Evolutionary conservation across 2,888 invertebrate genomes (phyloP), one percentile per base, ranked within the genome.

Genomic region (Phymatocera aterrima): DNA sequence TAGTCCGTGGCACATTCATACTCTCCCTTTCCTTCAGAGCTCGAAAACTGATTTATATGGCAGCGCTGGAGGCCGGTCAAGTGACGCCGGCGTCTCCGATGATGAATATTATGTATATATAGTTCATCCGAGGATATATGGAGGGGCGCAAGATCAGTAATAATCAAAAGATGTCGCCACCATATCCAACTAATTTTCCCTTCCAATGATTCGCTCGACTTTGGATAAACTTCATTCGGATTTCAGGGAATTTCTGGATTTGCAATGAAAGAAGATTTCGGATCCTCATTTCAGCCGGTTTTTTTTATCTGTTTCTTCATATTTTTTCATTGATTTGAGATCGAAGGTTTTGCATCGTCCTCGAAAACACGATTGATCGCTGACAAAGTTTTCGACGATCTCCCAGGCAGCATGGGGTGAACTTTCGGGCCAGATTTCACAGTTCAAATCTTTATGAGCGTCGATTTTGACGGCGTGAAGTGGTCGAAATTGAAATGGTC

Each of bases 1-100:
- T 72, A 86, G 87, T 77, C 51, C 61, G 2, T 34, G 18, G 12
- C 34, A 12, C 3, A 2, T 18, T 2, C 10, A 1, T 0, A 1
- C 12, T 34, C 3, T 8, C 1, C 34, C 8, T 31, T 18, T 1
- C 0, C n/a, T 8, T 51, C 31, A 3, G 34, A 43, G 31, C 1
- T 40, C 12, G 0, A 40, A 34, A 68, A 10, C 28, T 57, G 4
- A 3, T 57, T 28, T 57, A 57, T 57, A 57, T 15, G 12, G 5
- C 57, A 28, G 10, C 15, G 57, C 12, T 68, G 18, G 43, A 68
- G 43, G 43, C 68, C 46, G 68, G 51, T 51, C 54, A 72, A 48
- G n/a, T 37, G 51, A 72, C 72, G 37, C 72, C 72, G 51, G 72
- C 31, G 72, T 34, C 54, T 6, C 34, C 15, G 31, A 40, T 72